Evolutionary conservation across 2,797 vertebrate genomes (phyloP).

Genomic region (Malurus leucopterus): DNA sequence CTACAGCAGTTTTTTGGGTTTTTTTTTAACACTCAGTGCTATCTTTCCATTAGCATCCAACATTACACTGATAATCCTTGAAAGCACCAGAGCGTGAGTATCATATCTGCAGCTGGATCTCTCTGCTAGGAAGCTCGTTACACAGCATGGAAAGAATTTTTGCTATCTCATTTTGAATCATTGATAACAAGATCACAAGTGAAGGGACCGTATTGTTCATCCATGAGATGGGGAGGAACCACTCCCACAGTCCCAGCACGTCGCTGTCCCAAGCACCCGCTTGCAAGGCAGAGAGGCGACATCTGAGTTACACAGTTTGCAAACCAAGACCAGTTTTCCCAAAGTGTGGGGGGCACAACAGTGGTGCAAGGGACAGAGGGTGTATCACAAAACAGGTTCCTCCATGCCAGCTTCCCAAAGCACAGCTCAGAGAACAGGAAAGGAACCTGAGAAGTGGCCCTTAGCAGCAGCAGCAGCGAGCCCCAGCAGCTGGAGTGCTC

Average conservation of each 20-base stretch:
- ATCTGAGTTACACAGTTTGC: not conserved
- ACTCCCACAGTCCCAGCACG: not conserved
- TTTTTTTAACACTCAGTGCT: not conserved
- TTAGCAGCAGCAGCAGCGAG: not conserved
- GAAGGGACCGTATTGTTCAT: not conserved
- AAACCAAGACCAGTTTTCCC: not conserved
- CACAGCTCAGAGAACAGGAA: not conserved
- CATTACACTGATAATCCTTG: slow-evolving; percentile 5
- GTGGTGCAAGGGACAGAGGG: not conserved
- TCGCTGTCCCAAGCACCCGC: rapidly evolving
- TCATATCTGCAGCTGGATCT: slow-evolving; percentile 23
- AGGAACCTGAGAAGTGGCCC: not conserved
- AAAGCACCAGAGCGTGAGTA: not conserved
- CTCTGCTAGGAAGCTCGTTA: not conserved
- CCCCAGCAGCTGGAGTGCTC: not conserved
- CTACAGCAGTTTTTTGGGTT: not conserved
- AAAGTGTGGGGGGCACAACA: rapidly evolving
- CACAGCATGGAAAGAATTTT: slow-evolving; percentile 36
- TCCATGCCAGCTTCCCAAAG: not conserved
- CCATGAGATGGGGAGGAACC: not conserved
- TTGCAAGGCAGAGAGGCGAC: not conserved
- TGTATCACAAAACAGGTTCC: not conserved
- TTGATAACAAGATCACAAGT: slow-evolving; percentile 25
- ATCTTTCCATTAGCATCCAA: not conserved
- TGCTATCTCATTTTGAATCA: slow-evolving; percentile 23